Evolutionary conservation across 2,888 invertebrate species (phyloP), one percentile per base, ranked within the genome.

Genomic region (Pantelozetes paolii): DNA sequence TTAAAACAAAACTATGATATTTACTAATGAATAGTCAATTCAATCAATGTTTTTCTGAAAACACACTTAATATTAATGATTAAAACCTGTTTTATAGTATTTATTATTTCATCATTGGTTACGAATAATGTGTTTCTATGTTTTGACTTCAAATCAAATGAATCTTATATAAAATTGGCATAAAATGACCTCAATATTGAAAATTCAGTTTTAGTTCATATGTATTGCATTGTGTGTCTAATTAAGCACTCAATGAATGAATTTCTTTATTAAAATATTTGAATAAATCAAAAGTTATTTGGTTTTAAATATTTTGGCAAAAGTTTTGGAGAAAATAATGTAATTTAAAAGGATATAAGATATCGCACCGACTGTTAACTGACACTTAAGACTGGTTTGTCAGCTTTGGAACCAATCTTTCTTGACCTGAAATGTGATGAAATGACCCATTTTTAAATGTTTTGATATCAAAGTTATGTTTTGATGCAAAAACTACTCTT

Each of bases 351-450:
- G 26, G 28, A 57, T n/a, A n/a, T n/a, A n/a, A 57, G 28, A 23
- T 57, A 57, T 57, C 9, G 57, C 57, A 57, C 57, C 57, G 23
- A 20, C 57, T 20, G 57, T 23, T 20, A 23, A n/a, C 23, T 57
- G 57, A 57, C 57, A 57, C 57, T 23, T 23, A 57, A 23, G 57
- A 57, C 11, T 57, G 23, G 13, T 45, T 57, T n/a, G 11, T 11
- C n/a, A 20, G 57, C 28, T 57, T 2, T 57, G n/a, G 9, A 23
- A 57, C 15, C n/a, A 57, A 57, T 26, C 23, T 57, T 57, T 57
- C 57, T 57, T 28, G 57, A 57, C 57, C 57, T 57, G 23, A 26
- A 6, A 45, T 18, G 9, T 57, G 13, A 57, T 3, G 13, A 28
- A 57, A 57, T 57, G n/a, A 57, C 57, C 57, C n/a, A 57, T 11